These are phyloP conservation scores for Simalia tracyae DNA, from an alignment of 2,797 vertebrate genomes.

Conservation along the genomic window DNA sequence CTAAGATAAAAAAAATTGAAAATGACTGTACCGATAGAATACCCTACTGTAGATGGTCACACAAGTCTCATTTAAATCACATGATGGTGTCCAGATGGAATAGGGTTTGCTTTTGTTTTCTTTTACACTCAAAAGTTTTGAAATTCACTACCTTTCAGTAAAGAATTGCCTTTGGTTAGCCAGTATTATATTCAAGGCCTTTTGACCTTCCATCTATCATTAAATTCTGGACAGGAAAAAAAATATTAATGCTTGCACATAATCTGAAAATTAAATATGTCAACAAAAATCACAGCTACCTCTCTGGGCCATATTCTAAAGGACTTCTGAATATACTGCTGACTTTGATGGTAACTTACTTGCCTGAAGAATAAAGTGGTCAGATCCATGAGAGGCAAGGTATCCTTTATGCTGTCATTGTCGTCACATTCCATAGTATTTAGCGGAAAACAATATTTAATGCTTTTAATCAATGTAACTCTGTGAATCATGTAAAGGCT, in stretches of 20 bases:
- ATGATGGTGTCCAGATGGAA: not conserved
- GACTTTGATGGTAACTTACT: not conserved
- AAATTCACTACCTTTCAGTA: constrained; percentile 23
- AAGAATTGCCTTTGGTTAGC: constrained; percentile 32
- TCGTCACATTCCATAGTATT: not conserved
- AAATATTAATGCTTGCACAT: not conserved
- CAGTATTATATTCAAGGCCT: not conserved
- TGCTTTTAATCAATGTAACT: not conserved
- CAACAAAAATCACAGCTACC: not conserved
- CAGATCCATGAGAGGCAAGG: not conserved
- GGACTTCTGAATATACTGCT: not conserved
- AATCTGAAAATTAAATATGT: not conserved
- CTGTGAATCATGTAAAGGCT: not conserved
- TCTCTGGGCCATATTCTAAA: not conserved
- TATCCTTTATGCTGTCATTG: not conserved
- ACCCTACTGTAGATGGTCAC: not conserved
- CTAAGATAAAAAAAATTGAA: not conserved
- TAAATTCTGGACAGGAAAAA: not conserved
- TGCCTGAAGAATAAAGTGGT: not conserved
- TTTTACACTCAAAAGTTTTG: not conserved
- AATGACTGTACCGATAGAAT: not conserved
- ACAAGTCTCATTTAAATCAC: not conserved
- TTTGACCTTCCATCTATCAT: constrained; percentile 32
- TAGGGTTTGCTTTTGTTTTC: not conserved
- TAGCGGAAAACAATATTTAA: not conserved